Evolutionary conservation across 2,888 invertebrate species (phyloP), one percentile per base, ranked within the genome.

Genomic region (Tetropium fuscum): DNA sequence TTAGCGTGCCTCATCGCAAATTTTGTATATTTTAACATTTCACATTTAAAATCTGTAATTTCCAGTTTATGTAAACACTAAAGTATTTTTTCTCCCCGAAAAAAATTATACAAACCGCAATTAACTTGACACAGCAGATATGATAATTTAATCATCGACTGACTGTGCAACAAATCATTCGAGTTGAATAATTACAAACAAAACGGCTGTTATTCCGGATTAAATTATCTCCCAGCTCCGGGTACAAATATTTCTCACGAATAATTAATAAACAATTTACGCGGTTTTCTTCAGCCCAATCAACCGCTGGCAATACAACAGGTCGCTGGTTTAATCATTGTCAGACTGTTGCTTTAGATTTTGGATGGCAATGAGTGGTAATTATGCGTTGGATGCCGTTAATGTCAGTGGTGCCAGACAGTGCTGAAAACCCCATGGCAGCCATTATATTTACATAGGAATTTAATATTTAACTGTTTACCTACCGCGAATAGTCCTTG

Each of bases 401-500:
- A 27, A 18, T 44, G 16, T 16, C 27, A 44, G 27, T 27, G 27
- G 27, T 13, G n/a, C n/a, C n/a, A 5, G 16, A 13, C 15, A 16
- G 44, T 27, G 25, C 10, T 15, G 15, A 27, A 22, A 43, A 43
- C 22, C 27, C 27, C 11, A 44, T 16, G 15, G 44, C 15, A 27
- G 5, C 16, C 44, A 25, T 27, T 5, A 6, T 44, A 44, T 44
- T 44, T 27, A 27, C 44, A 8, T n/a, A n/a, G 27, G 25, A 43
- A 43, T 44, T 44, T 44, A 44, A 27, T 44, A 27, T 44, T 44
- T 44, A 27, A 44, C 10, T 44, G 44, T 44, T 15, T 25, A 16
- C 22, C 8, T 27, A 22, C 11, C 30, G 10, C 58, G 43, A n/a
- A 60, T 10, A 68, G 70, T 75, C 59, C 54, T 15, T 16, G 60